Conservation (phyloP, 2,888 invertebrate genomes). For the Plagodis dolabraria region DNA sequence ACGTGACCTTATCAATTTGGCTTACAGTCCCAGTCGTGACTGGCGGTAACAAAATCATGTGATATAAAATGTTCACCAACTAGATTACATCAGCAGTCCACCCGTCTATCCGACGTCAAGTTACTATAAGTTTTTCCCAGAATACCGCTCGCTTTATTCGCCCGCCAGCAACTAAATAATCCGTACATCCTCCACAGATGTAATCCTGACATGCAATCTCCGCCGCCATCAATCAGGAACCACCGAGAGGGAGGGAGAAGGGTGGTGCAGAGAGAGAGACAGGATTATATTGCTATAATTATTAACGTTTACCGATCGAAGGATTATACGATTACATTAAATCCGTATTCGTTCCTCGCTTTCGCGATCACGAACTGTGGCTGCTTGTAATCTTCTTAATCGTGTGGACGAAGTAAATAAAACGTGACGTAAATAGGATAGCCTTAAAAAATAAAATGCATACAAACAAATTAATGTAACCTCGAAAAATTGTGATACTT, state of each 20-base stretch:
- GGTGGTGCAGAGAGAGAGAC: slow-evolving; percentile 16
- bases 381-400: slow-evolving; percentile 22
- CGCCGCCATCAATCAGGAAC: slow-evolving; percentile 75
- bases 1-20: background rate
- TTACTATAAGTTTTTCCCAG: slow-evolving; percentile 54
- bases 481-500: too few species aligned
- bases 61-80: slow-evolving; percentile 44
- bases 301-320: slow-evolving; percentile 29
- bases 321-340: slow-evolving; percentile 15
- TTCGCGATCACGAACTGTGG: slow-evolving; percentile 20
- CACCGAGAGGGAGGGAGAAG: slow-evolving; percentile 15
- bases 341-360: slow-evolving; percentile 11
- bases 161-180: slow-evolving; percentile 73
- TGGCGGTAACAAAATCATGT: slow-evolving; percentile 15
- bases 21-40: slow-evolving; percentile 13
- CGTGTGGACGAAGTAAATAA: slow-evolving; percentile 9
- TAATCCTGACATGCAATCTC: slow-evolving; percentile 83
- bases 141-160: slow-evolving; percentile 67
- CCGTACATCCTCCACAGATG: slow-evolving; percentile 78
- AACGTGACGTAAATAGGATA: too few species aligned
- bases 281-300: slow-evolving; percentile 29
- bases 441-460: too few species aligned
- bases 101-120: slow-evolving; percentile 42
- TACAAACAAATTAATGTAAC: too few species aligned
- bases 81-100: slow-evolving; percentile 42